Conservation (phyloP, 2,888 invertebrate species). For the Drosophila longiperda region DNA sequence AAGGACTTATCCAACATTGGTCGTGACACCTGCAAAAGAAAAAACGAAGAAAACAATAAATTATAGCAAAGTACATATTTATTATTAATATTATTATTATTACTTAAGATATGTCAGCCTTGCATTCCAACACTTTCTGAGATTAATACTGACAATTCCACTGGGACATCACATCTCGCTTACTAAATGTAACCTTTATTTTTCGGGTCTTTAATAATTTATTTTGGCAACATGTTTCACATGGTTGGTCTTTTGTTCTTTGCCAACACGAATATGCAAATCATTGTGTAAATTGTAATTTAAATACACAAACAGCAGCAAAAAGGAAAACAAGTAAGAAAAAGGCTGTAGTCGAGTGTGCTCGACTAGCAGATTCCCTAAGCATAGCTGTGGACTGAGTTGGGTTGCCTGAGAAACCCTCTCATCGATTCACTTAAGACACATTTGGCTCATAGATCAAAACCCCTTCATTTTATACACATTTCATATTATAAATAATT, state of each 20-base stretch:
- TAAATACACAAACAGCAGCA: constrained; percentile 44
- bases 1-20: constrained; percentile 94
- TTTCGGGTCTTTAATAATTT: constrained; percentile 29
- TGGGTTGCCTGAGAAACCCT: neutral
- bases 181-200: neutral
- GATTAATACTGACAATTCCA: neutral
- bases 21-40: constrained; percentile 88
- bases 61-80: neutral
- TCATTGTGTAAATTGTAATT: constrained; percentile 70
- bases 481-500: neutral
- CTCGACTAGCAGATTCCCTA: neutral
- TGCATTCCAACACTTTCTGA: neutral
- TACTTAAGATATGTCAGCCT: neutral
- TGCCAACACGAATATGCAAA: constrained; percentile 53
- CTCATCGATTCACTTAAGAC: neutral
- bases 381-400: neutral
- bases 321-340: constrained; percentile 17
- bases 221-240: constrained; percentile 25
- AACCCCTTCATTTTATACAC: neutral
- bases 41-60: neutral
- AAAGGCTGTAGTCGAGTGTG: neutral
- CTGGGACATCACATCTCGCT: neutral
- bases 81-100: neutral
- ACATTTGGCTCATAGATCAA: neutral
- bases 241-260: constrained; percentile 7